Percentiles rank a stretch among this genome's conserved stretches.
These are phyloP conservation scores for Caenorhabditis drosophilae DNA, from an alignment of 2,888 invertebrate species.

Conservation along the genomic window DNA sequence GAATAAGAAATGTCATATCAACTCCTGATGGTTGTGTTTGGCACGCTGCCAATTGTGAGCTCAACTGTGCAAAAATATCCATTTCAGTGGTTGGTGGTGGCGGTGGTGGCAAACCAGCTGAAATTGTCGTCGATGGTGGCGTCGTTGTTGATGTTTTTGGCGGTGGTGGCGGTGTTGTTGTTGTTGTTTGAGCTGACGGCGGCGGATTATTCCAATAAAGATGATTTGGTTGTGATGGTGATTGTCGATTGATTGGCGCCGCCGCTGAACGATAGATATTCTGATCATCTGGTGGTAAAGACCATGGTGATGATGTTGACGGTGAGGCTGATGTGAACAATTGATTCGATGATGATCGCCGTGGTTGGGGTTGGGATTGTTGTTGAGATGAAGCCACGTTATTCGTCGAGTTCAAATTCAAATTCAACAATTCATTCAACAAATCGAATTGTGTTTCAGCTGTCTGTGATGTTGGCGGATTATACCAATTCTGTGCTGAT, in stretches of 20 bases:
- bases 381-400: neutral
- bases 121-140: no score
- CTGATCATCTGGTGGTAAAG: slow-evolving; percentile 31
- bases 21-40: slow-evolving; percentile 32
- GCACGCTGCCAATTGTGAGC: slow-evolving; percentile 13
- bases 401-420: slow-evolving; percentile 37
- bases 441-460: slow-evolving; percentile 29
- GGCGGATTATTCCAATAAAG: slow-evolving; percentile 10
- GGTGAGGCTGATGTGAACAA: slow-evolving; percentile 28
- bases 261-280: slow-evolving; percentile 16
- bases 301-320: slow-evolving; percentile 34
- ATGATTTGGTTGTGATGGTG: slow-evolving; percentile 5
- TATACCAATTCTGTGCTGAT: slow-evolving; percentile 36
- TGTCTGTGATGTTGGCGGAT: slow-evolving; percentile 24
- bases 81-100: slow-evolving; percentile 10
- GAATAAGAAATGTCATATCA: slow-evolving; percentile 29
- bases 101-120: no score
- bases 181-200: no score
- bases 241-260: slow-evolving; percentile 4
- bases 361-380: no score
- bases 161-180: no score
- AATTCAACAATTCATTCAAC: slow-evolving; percentile 43
- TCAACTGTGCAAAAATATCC: slow-evolving; percentile 14
- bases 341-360: slow-evolving; percentile 10
- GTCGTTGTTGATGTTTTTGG: no score